phyloP scores from a whole-genome alignment of 2,888 invertebrate genomes.

The Chrysina gloriosa region DNA sequence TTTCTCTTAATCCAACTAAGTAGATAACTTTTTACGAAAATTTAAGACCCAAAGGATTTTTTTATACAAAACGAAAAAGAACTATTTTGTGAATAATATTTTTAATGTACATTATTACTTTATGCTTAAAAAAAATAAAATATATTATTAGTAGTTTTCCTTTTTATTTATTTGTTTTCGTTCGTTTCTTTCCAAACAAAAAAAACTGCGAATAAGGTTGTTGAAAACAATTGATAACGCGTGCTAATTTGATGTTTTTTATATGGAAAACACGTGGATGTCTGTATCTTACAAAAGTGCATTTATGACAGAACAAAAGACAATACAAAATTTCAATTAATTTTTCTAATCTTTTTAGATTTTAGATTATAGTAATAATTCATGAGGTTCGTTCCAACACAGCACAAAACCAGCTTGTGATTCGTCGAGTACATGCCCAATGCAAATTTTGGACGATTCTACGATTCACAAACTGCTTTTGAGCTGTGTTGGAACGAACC shows the following conservation, averaged over 20 bases:
- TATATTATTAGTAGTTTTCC: constrained; percentile 19
- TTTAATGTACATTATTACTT: constrained; percentile 32
- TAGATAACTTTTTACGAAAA: background rate
- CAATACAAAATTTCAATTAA: constrained; percentile 25
- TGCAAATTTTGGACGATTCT: too few relatives aligned
- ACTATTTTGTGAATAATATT: constrained; percentile 23
- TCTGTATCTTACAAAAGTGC: constrained; percentile 5
- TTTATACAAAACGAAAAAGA: background rate
- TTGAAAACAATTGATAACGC: too few relatives aligned
- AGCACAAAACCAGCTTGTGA: too few relatives aligned
- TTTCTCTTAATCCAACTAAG: background rate
- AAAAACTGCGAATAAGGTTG: background rate
- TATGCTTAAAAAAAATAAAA: constrained; percentile 35
- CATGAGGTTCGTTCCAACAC: too few relatives aligned
- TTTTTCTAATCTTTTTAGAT: constrained; percentile 17
- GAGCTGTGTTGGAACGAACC: too few relatives aligned
- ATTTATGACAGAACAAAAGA: constrained; percentile 25
- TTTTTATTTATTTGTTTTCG: constrained; percentile 12
- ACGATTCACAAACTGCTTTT: too few relatives aligned
- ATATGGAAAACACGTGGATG: background rate
- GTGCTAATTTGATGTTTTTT: background rate
- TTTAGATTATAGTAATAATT: constrained; percentile 22
- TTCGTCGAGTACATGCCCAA: too few relatives aligned
- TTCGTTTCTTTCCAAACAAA: background rate
- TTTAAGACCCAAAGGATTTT: background rate